Conservation (phyloP, 2,797 vertebrate genomes). For the Iguana delicatissima region DNA sequence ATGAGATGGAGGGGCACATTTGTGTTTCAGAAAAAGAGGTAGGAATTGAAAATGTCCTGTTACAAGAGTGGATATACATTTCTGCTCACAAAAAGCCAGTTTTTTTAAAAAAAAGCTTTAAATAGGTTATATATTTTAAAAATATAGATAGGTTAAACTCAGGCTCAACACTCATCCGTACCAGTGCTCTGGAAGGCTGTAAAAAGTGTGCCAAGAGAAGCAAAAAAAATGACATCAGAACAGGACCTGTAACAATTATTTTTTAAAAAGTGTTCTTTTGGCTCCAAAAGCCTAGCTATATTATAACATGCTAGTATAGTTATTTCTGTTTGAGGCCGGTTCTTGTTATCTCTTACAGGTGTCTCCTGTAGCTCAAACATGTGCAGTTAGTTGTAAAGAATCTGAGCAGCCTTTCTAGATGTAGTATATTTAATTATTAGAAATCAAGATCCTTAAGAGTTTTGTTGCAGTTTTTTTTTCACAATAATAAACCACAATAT, state of each 20-base stretch:
- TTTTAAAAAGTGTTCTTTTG: background rate
- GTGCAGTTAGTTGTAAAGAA: too few species aligned
- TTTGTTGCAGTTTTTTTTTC: too few species aligned
- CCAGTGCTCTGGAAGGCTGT: background rate
- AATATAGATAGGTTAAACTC: too few species aligned
- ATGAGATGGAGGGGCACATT: background rate
- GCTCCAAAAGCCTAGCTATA: too few species aligned
- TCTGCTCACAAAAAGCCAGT: too few species aligned
- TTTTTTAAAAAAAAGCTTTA: too few species aligned
- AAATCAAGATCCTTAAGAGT: too few species aligned
- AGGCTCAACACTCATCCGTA: background rate
- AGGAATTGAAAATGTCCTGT: background rate
- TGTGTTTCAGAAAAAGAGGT: background rate
- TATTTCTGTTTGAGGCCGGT: background rate
- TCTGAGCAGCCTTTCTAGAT: too few species aligned
- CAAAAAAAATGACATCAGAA: background rate
- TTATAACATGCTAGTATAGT: too few species aligned
- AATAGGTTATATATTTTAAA: too few species aligned
- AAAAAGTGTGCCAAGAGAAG: background rate
- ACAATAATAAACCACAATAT: background rate
- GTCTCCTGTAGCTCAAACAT: background rate
- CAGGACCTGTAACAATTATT: background rate
- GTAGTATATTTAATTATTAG: too few species aligned
- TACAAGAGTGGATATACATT: background rate
- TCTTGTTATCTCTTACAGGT: background rate